Conservation (phyloP, 2,113 vertebrate species). For the Lepus americanus region DNA sequence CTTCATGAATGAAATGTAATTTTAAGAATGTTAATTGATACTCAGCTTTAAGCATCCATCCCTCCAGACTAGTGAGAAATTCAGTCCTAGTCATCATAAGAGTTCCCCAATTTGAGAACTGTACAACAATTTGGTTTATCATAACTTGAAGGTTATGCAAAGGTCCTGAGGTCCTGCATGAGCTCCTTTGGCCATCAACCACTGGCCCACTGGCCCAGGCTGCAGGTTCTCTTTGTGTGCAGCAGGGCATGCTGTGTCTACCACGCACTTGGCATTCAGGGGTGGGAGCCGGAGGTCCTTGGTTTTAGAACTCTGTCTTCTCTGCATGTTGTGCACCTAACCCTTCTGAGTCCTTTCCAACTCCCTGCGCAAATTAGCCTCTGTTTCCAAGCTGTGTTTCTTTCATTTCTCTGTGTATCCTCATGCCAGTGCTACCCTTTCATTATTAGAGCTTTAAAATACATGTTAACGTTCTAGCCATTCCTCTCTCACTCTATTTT, state of each 20-base stretch:
- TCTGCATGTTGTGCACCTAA: background rate
- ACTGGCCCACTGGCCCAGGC: background rate
- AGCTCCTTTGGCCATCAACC: background rate
- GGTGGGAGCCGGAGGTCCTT: background rate
- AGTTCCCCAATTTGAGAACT: background rate
- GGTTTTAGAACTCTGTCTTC: background rate
- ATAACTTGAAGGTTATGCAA: background rate
- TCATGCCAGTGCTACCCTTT: background rate
- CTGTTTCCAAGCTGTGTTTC: background rate
- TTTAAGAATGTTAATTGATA: slow-evolving; percentile 24
- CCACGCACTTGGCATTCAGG: background rate
- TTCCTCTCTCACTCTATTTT: background rate
- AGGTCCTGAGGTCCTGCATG: background rate
- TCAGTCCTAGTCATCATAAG: background rate
- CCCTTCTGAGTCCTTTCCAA: background rate
- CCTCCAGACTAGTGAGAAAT: background rate
- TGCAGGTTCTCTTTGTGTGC: background rate
- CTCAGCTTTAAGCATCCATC: background rate
- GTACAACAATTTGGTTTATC: background rate
- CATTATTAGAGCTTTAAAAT: background rate
- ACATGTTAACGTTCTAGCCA: background rate
- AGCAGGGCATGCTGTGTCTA: background rate
- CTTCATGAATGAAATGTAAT: background rate
- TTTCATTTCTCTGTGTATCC: background rate
- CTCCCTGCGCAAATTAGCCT: background rate